A percentile compares a stretch with the other conserved stretches of the same genome.
These are phyloP conservation scores for Melieria crassipennis DNA, from an alignment of 2,888 invertebrate species.

Conservation along the genomic window DNA sequence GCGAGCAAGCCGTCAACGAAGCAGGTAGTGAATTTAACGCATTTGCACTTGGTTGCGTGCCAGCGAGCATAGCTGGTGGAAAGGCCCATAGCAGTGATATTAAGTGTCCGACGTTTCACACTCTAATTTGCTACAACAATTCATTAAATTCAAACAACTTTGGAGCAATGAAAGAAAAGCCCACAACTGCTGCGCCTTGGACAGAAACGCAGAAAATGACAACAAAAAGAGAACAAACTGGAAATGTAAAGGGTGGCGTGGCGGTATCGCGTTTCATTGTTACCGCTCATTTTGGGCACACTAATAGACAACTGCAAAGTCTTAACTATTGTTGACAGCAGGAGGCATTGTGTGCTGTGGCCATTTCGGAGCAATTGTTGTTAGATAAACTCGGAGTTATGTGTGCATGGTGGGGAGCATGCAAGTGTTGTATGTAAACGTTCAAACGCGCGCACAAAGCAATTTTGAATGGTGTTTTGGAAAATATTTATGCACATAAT, in stretches of 20 bases:
- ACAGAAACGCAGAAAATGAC: neutral
- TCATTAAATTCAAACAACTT: slow-evolving; percentile 9
- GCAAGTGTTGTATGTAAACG: neutral
- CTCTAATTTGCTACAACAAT: slow-evolving; percentile 42
- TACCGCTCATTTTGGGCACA: slow-evolving; percentile 8
- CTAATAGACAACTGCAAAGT: neutral
- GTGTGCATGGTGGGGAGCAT: neutral
- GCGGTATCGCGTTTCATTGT: slow-evolving; percentile 18
- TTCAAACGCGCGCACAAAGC: neutral
- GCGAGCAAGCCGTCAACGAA: too few species aligned
- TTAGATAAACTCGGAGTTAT: neutral
- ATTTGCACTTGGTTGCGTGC: neutral
- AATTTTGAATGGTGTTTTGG: neutral
- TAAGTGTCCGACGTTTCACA: slow-evolving; percentile 38
- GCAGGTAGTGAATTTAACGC: too few species aligned
- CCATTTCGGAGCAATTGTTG: neutral
- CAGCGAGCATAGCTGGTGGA: neutral
- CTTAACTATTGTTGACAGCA: neutral
- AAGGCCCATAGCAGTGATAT: neutral
- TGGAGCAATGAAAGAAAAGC: slow-evolving; percentile 1
- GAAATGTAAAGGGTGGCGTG: slow-evolving; percentile 12
- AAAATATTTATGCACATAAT: slow-evolving; percentile 7
- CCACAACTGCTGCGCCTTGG: neutral
- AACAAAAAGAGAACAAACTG: neutral
- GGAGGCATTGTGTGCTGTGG: neutral